Conservation (phyloP, 1,140 invertebrate species). For the Macrocentrus cingulum region DNA sequence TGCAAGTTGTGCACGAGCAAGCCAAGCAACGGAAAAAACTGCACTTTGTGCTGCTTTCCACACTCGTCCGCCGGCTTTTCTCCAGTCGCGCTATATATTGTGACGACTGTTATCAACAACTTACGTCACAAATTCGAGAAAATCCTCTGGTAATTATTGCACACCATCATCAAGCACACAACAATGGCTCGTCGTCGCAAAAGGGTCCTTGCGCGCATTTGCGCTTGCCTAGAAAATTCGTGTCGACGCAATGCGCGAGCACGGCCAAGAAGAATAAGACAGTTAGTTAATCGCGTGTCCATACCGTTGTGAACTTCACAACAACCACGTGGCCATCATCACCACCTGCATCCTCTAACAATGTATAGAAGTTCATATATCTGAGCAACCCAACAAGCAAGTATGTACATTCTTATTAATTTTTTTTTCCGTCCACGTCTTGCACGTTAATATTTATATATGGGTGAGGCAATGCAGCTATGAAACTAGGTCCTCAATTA, state of each 20-base stretch:
- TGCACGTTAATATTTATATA: too few relatives aligned
- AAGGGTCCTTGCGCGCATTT: background rate
- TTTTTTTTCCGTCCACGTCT: too few relatives aligned
- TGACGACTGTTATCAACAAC: background rate
- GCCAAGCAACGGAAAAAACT: too few relatives aligned
- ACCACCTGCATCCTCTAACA: background rate
- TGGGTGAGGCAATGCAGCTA: too few relatives aligned
- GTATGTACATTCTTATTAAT: too few relatives aligned
- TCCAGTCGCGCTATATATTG: too few relatives aligned
- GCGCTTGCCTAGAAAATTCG: background rate
- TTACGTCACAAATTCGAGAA: slow-evolving; percentile 1
- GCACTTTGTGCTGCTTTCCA: background rate
- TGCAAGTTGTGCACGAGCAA: background rate
- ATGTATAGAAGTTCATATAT: slow-evolving; percentile 3
- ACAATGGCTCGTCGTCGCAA: background rate
- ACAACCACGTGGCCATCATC: background rate
- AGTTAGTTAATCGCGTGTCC: slow-evolving; percentile 18
- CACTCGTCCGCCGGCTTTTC: background rate
- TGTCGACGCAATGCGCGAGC: background rate
- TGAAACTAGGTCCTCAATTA: too few relatives aligned
- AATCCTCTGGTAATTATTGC: background rate
- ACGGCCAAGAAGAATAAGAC: slow-evolving; percentile 12
- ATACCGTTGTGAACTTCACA: slow-evolving; percentile 13
- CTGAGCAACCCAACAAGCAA: too few relatives aligned
- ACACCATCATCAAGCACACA: background rate